Conservation (phyloP, 1,140 invertebrate species). For the Diorhabda sublineata region DNA sequence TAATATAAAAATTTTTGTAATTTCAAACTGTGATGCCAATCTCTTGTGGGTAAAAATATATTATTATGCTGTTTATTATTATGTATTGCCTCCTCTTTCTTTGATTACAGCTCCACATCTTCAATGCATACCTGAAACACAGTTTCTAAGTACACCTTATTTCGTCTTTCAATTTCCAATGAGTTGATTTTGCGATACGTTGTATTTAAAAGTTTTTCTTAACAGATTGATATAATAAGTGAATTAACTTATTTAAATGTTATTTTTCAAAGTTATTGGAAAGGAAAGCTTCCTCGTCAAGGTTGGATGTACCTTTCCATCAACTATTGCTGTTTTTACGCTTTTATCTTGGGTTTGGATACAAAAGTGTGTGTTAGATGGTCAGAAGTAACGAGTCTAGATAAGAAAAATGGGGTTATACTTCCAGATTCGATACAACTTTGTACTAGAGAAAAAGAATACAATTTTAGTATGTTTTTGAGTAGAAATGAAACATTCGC, state of each 20-base stretch:
- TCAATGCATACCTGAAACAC: too few relatives aligned
- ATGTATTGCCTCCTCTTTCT: too few relatives aligned
- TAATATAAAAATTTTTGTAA: too few relatives aligned
- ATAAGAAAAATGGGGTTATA: slow-evolving; percentile 71
- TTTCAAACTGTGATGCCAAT: too few relatives aligned
- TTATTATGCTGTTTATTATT: too few relatives aligned
- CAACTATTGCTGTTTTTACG: slow-evolving; percentile 94
- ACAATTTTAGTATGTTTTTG: slow-evolving; percentile 87
- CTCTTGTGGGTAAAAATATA: too few relatives aligned
- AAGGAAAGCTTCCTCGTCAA: slow-evolving; percentile 85
- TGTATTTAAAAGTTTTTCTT: neutral
- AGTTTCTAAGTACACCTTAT: too few relatives aligned
- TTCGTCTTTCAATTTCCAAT: too few relatives aligned
- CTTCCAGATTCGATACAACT: slow-evolving; percentile 85
- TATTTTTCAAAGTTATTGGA: slow-evolving; percentile 77
- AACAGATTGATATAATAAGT: neutral
- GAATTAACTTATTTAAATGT: slow-evolving; percentile 7
- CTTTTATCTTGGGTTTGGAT: slow-evolving; percentile 88
- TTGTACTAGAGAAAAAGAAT: slow-evolving; percentile 74
- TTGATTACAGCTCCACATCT: too few relatives aligned
- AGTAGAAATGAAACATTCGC: slow-evolving; percentile 85
- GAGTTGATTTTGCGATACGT: too few relatives aligned
- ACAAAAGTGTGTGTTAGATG: slow-evolving; percentile 82
- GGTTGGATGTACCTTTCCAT: slow-evolving; percentile 96
- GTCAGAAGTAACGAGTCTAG: slow-evolving; percentile 72